A percentile compares a stretch with the other conserved stretches of the same genome.
phyloP scores from a whole-genome alignment of 53 echinoderm and acorn worm genomes.

The Apostichopus leukothele region DNA sequence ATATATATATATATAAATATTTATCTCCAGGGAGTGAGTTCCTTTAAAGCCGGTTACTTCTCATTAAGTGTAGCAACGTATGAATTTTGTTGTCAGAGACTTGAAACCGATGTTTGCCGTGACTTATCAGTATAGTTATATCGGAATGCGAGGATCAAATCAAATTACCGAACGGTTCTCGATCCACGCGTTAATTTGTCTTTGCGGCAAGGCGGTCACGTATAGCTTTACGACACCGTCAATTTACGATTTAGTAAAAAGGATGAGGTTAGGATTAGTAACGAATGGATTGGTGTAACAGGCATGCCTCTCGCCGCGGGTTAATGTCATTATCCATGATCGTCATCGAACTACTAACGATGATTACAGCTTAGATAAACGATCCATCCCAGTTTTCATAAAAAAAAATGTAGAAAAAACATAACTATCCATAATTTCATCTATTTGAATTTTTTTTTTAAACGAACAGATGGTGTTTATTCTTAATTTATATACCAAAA shows the following conservation, averaged over 20 bases:
- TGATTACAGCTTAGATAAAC: conserved; percentile 21
- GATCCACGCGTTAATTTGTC: conserved; percentile 33
- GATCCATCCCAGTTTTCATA: neutral
- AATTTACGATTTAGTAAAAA: conserved; percentile 21
- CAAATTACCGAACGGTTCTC: conserved; percentile 23
- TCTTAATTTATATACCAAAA: neutral
- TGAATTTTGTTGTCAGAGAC: conserved; percentile 18
- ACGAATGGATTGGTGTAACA: conserved; percentile 24
- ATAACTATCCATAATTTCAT: no score
- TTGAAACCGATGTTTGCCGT: conserved; percentile 25
- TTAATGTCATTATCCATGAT: conserved; percentile 27
- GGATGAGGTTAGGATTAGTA: conserved; percentile 19
- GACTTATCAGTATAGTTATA: conserved; percentile 44
- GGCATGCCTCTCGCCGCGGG: conserved; percentile 21
- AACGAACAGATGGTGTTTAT: neutral
- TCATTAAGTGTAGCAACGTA: conserved; percentile 16
- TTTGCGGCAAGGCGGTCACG: conserved; percentile 16
- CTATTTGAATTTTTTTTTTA: neutral
- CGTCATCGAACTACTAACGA: conserved; percentile 2
- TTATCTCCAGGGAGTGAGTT: no score
- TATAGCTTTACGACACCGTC: conserved; percentile 14
- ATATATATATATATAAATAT: no score
- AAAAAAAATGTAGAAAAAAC: no score
- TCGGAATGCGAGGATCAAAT: conserved; percentile 40
- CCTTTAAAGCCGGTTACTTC: neutral